Conservation (phyloP, 2,888 invertebrate species). For the Petrolisthes manimaculis region DNA sequence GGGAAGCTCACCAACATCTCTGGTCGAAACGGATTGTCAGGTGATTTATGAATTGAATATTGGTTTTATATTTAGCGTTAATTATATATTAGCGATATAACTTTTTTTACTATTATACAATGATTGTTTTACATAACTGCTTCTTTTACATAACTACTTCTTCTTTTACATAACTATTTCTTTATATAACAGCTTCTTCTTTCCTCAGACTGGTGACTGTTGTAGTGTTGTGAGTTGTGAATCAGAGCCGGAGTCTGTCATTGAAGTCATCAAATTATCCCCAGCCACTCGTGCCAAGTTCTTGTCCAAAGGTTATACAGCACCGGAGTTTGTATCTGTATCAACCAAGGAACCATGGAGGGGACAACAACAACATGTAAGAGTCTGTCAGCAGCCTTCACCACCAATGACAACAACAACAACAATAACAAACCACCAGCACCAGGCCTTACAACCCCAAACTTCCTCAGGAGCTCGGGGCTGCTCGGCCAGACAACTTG, state of each 20-base stretch:
- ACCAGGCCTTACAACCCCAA: not conserved
- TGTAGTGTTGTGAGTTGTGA: constrained; percentile 15
- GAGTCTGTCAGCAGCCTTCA: not conserved
- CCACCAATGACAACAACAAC: not conserved
- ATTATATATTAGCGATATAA: no score
- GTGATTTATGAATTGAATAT: not conserved
- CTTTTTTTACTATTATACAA: no score
- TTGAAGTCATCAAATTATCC: constrained; percentile 12
- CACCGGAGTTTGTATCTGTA: not conserved
- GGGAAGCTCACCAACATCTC: not conserved
- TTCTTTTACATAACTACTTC: no score
- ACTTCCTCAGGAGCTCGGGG: no score
- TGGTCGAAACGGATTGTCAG: not conserved
- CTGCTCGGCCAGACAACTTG: no score
- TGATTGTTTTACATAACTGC: no score
- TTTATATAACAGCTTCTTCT: no score
- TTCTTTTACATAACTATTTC: not conserved
- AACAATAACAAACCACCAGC: no score
- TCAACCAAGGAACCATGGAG: not conserved
- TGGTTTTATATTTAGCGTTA: no score
- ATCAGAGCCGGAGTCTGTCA: constrained; percentile 24
- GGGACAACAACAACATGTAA: not conserved
- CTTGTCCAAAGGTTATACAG: no score
- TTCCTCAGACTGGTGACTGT: not conserved
- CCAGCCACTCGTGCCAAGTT: not conserved